Conservation (phyloP, 2,888 invertebrate species). For the Lasius fuliginosus region DNA sequence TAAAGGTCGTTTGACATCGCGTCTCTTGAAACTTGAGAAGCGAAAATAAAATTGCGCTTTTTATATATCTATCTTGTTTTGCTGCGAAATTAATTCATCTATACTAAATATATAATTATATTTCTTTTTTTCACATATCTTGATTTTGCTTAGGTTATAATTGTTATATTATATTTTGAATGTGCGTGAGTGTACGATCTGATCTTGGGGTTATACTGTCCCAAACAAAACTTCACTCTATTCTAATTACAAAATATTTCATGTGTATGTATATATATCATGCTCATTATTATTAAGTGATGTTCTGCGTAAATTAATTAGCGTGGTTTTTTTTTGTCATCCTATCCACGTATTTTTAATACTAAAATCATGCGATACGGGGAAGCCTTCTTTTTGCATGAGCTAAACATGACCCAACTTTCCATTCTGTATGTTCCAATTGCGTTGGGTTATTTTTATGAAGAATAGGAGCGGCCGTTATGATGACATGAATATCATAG, state of each 20-base stretch:
- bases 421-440: conserved; percentile 68
- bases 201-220: not conserved
- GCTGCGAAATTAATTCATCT: not conserved
- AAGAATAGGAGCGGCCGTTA: conserved; percentile 63
- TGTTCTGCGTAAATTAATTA: conserved; percentile 19
- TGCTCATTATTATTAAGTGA: not conserved
- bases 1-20: not conserved
- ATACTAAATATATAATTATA: not conserved
- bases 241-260: conserved; percentile 12
- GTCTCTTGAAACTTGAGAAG: not conserved
- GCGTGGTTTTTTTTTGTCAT: not conserved
- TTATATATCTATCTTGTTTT: not conserved
- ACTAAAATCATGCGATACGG: conserved; percentile 21
- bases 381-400: conserved; percentile 48
- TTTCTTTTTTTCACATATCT: not conserved
- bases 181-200: not conserved
- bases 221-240: not conserved
- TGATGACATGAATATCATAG: conserved; percentile 43
- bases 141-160: conserved; percentile 8
- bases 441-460: conserved; percentile 66
- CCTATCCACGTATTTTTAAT: conserved; percentile 34
- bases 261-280: no score
- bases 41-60: not conserved
- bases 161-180: conserved; percentile 3
- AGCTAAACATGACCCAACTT: conserved; percentile 64